Evolutionary conservation across 1,140 invertebrate genomes (phyloP), one percentile per base, ranked within the genome.

Genomic region (Penaeus indicus): DNA sequence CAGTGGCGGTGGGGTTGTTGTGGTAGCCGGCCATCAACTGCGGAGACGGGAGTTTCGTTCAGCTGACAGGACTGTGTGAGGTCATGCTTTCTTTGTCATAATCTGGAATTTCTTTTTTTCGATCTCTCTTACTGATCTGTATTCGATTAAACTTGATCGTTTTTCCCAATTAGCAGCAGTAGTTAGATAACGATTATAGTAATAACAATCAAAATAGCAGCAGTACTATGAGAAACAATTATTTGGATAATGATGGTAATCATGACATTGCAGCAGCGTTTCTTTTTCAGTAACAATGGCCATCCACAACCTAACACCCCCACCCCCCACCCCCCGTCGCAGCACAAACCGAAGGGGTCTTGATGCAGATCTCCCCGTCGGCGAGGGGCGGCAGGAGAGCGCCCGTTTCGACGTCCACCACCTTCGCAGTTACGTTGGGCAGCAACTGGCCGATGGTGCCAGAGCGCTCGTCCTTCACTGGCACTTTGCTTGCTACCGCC

Each of bases 11-110:
- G 0, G 69, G 81, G 19, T 77, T 84, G 61, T 84, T 84, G 72
- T 78, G 82, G 72, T 88, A 88, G 7, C 82, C 32, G 10, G 81
- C 78, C 86, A 88, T 88, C 19, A 88, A 0, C 86, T 88, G 86
- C 8, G 25, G 38, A 16, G 27, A 60, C 11, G 0, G 18, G 54
- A 5, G 19, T 60, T 16, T 7, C 18, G 42, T 10, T 61, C 19
- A 62, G 60, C 19, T 5, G 16, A 1, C 22, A 62, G 5, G 54
- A n/a, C 19, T 54, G 5, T 47, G 42, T 19, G 47, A 42, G 11
- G 0, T 27, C n/a, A 47, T 38, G 78, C 4, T 27, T 38, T 10
- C 22, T 13, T 5, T 63, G 47, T 22, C 7, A 64, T 4, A 38
- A 63, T 22, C 38, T 13, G 32, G 25, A 77, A 7, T 7, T 54